phyloP scores from a whole-genome alignment of 2,113 vertebrate genomes.

The Atherinomorus stipes region DNA sequence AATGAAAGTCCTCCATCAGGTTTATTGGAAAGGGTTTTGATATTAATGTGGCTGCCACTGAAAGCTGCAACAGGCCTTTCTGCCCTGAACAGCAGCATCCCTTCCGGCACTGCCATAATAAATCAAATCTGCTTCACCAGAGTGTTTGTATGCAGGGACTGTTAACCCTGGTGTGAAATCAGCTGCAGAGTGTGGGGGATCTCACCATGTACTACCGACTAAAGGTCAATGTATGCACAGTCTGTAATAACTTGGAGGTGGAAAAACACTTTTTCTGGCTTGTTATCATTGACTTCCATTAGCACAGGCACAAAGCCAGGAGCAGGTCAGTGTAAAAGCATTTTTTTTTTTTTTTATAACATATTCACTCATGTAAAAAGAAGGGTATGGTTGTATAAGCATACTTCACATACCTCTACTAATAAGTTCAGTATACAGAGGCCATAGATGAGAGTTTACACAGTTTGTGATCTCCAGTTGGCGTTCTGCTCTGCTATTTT shows the following conservation, averaged over 20 bases:
- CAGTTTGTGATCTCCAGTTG: neutral
- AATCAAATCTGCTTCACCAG: constrained; percentile 29
- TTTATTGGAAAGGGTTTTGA: constrained; percentile 23
- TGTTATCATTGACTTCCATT: constrained; percentile 3
- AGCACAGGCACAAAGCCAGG: neutral
- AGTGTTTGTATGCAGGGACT: constrained; percentile 4
- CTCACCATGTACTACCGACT: neutral
- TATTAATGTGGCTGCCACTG: constrained; percentile 20
- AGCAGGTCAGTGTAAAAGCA: neutral
- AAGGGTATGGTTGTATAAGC: neutral
- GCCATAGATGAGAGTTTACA: neutral
- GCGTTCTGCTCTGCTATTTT: constrained; percentile 1
- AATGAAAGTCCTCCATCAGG: constrained; percentile 19
- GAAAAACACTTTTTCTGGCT: constrained; percentile 24
- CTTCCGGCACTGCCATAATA: constrained; percentile 7
- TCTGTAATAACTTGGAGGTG: constrained; percentile 23
- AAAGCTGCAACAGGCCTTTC: constrained; percentile 15
- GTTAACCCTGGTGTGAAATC: constrained; percentile 42
- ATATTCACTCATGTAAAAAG: neutral
- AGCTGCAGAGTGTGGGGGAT: constrained; percentile 14
- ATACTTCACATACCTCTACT: no score
- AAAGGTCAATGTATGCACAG: constrained; percentile 14
- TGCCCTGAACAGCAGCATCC: neutral
- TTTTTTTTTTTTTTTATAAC: neutral
- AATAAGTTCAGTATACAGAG: neutral